These are phyloP conservation scores for Cyprinus carpio DNA, from an alignment of 2,113 vertebrate genomes.

Conservation along the genomic window DNA sequence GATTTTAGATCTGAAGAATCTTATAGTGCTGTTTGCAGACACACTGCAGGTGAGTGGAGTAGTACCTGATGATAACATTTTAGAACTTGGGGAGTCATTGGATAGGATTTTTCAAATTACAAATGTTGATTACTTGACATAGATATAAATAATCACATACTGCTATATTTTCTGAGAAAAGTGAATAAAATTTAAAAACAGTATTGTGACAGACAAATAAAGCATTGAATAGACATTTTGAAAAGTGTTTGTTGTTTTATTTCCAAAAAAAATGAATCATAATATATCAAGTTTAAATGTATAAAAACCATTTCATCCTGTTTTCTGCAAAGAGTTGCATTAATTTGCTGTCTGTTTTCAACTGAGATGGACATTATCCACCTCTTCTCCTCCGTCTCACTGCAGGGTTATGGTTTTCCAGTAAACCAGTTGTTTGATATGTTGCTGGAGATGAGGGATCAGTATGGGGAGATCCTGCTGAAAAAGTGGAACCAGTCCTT, in stretches of 20 bases:
- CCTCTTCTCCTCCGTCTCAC: not conserved
- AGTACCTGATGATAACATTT: not conserved
- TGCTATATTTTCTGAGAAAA: too few relatives aligned
- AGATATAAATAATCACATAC: not conserved
- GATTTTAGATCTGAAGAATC: slow-evolving; percentile 95
- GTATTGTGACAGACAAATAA: not conserved
- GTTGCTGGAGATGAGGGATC: slow-evolving; percentile 94
- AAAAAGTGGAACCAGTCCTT: slow-evolving; percentile 93
- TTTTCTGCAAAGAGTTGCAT: not conserved
- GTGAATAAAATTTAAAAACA: not conserved
- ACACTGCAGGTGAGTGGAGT: slow-evolving; percentile 87
- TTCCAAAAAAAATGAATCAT: too few relatives aligned
- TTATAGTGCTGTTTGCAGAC: slow-evolving; percentile 95
- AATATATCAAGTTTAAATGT: not conserved
- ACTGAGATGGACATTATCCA: not conserved
- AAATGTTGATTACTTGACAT: too few relatives aligned
- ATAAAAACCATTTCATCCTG: not conserved
- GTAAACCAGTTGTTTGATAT: slow-evolving; percentile 96
- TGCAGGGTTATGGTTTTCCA: slow-evolving; percentile 91
- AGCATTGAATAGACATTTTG: not conserved
- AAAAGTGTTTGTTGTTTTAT: not conserved
- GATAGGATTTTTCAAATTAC: not conserved
- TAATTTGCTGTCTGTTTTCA: not conserved
- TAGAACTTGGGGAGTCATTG: not conserved
- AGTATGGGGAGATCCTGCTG: slow-evolving; percentile 93